These are phyloP conservation scores for Dipodomys spectabilis DNA, from an alignment of 2,113 vertebrate genomes.

Conservation along the genomic window DNA sequence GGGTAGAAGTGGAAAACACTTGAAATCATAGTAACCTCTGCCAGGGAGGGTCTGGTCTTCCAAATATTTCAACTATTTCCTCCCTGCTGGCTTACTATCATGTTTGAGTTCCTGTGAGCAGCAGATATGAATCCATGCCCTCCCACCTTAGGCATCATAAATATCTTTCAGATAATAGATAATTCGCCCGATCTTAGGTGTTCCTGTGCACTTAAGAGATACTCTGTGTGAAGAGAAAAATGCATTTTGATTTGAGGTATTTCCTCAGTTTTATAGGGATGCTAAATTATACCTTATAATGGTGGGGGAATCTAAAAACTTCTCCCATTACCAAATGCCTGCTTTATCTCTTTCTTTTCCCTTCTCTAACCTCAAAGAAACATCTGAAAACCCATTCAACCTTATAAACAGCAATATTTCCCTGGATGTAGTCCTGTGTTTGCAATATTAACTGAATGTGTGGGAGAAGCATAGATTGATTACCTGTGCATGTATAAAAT, in stretches of 20 bases:
- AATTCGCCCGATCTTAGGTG: slow-evolving; percentile 54
- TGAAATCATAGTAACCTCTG: slow-evolving; percentile 77
- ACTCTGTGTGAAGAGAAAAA: slow-evolving; percentile 75
- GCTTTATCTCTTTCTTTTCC: slow-evolving; percentile 47
- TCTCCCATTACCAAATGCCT: slow-evolving; percentile 34
- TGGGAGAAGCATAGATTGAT: neutral
- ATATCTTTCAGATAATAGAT: slow-evolving; percentile 82
- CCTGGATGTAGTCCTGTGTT: neutral
- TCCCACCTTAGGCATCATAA: slow-evolving; percentile 78
- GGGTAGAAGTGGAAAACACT: slow-evolving; percentile 53
- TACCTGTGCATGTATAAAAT: neutral
- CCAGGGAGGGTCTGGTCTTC: slow-evolving; percentile 53
- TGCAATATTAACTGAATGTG: neutral
- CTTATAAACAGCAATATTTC: neutral
- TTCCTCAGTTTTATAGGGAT: slow-evolving; percentile 75
- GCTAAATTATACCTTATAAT: slow-evolving; percentile 69
- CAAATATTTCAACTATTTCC: slow-evolving; percentile 81
- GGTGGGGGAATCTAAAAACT: neutral
- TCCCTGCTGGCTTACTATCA: slow-evolving; percentile 62
- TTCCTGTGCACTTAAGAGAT: slow-evolving; percentile 78
- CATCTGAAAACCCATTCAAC: slow-evolving; percentile 24
- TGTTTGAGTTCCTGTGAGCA: slow-evolving; percentile 75
- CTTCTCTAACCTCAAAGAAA: slow-evolving; percentile 36
- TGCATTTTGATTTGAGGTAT: slow-evolving; percentile 72
- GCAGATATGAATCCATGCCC: slow-evolving; percentile 77